Evolutionary conservation across 53 echinoderm and acorn worm species (phyloP).

Genomic region (Antedon mediterranea): DNA sequence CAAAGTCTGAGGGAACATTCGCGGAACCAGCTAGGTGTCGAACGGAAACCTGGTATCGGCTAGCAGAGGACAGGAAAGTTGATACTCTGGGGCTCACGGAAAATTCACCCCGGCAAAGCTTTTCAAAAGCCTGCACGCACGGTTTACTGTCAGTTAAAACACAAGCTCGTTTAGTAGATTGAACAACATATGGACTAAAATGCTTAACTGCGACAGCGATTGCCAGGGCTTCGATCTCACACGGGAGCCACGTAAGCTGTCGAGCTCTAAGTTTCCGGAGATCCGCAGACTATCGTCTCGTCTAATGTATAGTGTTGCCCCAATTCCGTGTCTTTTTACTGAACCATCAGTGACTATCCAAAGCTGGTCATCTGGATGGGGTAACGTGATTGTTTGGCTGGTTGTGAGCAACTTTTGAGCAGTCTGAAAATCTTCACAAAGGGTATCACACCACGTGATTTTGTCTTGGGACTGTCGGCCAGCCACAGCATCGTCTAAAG

Average conservation of each 20-base stretch:
- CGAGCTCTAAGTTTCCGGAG: conserved; percentile 20
- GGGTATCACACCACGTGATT: not conserved
- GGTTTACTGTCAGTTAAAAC: conserved; percentile 2
- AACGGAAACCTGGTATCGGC: conserved; percentile 20
- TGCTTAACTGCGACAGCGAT: too few species aligned
- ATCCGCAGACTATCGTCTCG: conserved; percentile 13
- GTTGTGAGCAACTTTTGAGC: conserved; percentile 9
- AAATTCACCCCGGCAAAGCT: too few species aligned
- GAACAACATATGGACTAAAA: not conserved
- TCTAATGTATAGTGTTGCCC: conserved; percentile 36
- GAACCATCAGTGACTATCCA: conserved; percentile 56
- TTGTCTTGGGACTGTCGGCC: not conserved
- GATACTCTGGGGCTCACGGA: conserved; percentile 36
- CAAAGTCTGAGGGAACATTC: conserved; percentile 39
- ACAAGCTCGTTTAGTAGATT: not conserved
- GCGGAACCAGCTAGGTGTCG: conserved; percentile 24
- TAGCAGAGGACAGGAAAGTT: conserved; percentile 31
- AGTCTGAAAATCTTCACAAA: not conserved
- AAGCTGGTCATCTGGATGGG: conserved; percentile 20
- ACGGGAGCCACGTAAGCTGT: too few species aligned
- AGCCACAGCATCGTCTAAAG: not conserved
- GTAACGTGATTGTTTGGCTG: conserved; percentile 9
- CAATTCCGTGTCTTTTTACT: conserved; percentile 17
- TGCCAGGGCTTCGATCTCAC: too few species aligned
- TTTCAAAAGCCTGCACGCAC: too few species aligned